Base-by-base conservation (phyloP, 2,888 invertebrate genomes). In the Parasteatoda lunata region DNA sequence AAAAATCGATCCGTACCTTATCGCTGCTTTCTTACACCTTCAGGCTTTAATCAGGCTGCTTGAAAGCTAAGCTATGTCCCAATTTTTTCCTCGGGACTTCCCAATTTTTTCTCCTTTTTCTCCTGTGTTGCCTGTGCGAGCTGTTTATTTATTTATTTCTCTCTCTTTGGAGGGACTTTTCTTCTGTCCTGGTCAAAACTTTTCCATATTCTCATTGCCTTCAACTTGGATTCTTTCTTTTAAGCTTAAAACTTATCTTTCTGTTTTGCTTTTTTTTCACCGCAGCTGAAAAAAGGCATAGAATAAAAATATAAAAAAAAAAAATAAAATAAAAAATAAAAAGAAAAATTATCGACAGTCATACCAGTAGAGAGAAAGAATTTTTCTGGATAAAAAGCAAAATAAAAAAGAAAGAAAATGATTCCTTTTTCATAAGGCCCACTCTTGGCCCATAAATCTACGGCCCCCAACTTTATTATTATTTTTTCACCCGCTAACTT, bases 11-110 rank as follows among this genome's bases (percentile, higher is more conserved):
- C 82, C 85, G 66, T 76, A 76, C 54, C 85, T 85, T 85, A 85
- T 85, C 85, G 85, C 77, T 77, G 82, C 77, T 77, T 81, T 75
- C 81, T 86, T 81, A 77, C 81, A 87, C 87, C 77, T 82, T 72
- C 73, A 82, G 87, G 87, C 87, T 87, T 87, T 87, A 87, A 87
- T 87, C 87, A 87, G 77, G 81, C 68, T 81, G 77, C 87, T 87
- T 87, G 87, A 87, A 87, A 87, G 87, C 87, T 77, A 82, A 87
- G 87, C 87, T 87, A 87, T 87, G 87, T 87, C 87, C 87, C 87
- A 82, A 77, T 82, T 87, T 87, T 87, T 87, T 87, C 77, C 76
- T 76, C 64, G 51, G 66, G 66, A 45, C 77, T 82, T 71, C n/a
- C 48, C 52, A 30, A 79, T 45, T 79, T 79, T 79, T 79, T 78